Conservation (phyloP, 2,113 vertebrate species). For the Apeltes quadracus region DNA sequence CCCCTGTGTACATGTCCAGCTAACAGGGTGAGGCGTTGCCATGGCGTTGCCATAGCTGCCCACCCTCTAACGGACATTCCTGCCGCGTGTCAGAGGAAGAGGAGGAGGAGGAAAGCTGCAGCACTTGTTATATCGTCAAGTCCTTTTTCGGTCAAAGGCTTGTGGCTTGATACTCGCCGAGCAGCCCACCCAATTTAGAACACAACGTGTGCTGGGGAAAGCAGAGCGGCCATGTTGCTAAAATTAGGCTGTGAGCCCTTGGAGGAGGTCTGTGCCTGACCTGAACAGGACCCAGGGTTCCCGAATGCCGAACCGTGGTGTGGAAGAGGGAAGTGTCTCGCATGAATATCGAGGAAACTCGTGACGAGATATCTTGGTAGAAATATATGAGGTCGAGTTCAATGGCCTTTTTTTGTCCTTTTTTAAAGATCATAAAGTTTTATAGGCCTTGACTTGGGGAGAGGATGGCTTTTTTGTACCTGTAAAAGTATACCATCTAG, state of each 20-base stretch:
- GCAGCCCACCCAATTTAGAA: conserved; percentile 73
- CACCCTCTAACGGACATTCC: conserved; percentile 65
- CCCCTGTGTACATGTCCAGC: conserved; percentile 34
- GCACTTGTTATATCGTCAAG: conserved; percentile 41
- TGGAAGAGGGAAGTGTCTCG: not conserved
- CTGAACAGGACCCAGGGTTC: conserved; percentile 54
- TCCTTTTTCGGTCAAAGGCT: conserved; percentile 79
- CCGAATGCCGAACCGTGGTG: conserved; percentile 11
- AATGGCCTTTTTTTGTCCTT: not conserved
- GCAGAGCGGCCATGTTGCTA: conserved; percentile 50
- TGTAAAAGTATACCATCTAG: conserved; percentile 9
- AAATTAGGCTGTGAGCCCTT: conserved; percentile 66
- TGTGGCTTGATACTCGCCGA: conserved; percentile 68
- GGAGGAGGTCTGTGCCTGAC: conserved; percentile 42
- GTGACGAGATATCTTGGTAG: not conserved
- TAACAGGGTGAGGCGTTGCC: conserved; percentile 42
- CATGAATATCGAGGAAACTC: not conserved
- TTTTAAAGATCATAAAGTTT: conserved; percentile 34
- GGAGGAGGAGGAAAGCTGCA: conserved; percentile 44
- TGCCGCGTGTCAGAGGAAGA: conserved; percentile 38
- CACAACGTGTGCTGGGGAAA: conserved; percentile 56
- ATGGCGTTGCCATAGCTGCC: conserved; percentile 56
- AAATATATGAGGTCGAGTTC: not conserved
- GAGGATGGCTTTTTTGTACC: not conserved
- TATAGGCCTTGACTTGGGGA: conserved; percentile 22